Evolutionary conservation across 2,113 vertebrate species (phyloP), one percentile per base, ranked within the genome.

Genomic region (Felis chaus): DNA sequence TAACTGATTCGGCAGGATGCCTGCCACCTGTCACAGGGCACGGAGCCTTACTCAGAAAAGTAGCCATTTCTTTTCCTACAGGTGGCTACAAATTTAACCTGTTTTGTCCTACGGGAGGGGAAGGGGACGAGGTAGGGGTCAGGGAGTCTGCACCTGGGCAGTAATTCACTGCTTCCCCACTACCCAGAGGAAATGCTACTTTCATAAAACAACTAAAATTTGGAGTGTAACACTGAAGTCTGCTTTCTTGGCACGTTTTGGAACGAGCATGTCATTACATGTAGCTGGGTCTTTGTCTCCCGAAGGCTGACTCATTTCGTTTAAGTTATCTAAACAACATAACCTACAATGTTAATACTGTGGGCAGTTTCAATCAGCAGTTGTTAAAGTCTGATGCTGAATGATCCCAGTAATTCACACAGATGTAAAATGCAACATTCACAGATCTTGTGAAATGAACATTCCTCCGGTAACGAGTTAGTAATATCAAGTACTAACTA

Each of bases 201-300:
- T 66, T 55, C 33, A 45, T 33, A 57, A 25, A 82, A 93, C 89
- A 50, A 45, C 2, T 91, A 63, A 89, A 89, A 96, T 73, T 61
- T 63, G 19, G 48, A 50, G 41, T 91, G 94, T 78, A 89, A 88
- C 80, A 95, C 55, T 96, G 45, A 97, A 97, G 83, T 76, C 66
- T 92, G 57, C 71, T 95, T 89, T 97, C 97, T 94, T 97, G 85
- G 81, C 94, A 89, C 95, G 74, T 80, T 90, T 63, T 78, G 50
- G 91, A 97, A 97, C 6, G 7, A 97, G 19, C 50, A 74, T 93
- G n/a, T 45, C 50, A 88, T 84, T 81, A 71, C 33, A 76, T 12
- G n/a, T 25, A 74, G 68, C 61, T 74, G 55, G 19, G 29, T 93
- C 66, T 91, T 68, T 91, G 78, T 92, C 80, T 89, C 79, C 74